These are phyloP conservation scores for Pangasius mekongensis DNA, from an alignment of 2,797 vertebrate species.

Conservation along the genomic window DNA sequence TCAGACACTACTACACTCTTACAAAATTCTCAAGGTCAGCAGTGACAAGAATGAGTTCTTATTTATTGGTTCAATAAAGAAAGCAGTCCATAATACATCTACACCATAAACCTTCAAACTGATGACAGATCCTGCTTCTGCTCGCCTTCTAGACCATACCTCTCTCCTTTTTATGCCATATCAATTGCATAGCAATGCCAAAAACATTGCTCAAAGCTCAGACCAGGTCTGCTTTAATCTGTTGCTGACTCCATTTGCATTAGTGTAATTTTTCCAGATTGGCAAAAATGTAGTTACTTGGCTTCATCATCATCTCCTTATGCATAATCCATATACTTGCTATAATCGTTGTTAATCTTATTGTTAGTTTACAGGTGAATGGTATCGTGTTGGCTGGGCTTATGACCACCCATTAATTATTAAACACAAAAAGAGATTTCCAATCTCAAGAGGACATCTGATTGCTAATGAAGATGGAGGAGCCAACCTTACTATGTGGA, in stretches of 20 bases:
- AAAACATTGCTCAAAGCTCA: not conserved
- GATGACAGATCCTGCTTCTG: not conserved
- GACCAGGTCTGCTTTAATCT: not conserved
- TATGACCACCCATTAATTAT: slow-evolving; percentile 44
- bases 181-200: not conserved
- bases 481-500: slow-evolving; percentile 59
- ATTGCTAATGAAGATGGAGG: slow-evolving; percentile 44
- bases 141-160: not conserved
- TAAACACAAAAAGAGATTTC: slow-evolving; percentile 26
- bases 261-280: not conserved
- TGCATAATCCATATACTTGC: not conserved
- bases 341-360: not conserved
- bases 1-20: too few relatives aligned
- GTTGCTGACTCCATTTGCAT: not conserved
- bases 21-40: not conserved
- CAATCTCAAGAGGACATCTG: slow-evolving; percentile 49
- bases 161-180: not conserved
- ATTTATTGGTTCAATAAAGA: not conserved
- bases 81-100: not conserved
- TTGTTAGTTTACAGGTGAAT: slow-evolving; percentile 59
- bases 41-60: not conserved
- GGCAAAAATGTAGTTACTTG: not conserved
- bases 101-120: not conserved
- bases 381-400: slow-evolving; percentile 59
- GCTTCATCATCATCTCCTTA: not conserved